phyloP scores from a whole-genome alignment of 2,113 vertebrate genomes.

The Sinocyclocheilus rhinocerous region DNA sequence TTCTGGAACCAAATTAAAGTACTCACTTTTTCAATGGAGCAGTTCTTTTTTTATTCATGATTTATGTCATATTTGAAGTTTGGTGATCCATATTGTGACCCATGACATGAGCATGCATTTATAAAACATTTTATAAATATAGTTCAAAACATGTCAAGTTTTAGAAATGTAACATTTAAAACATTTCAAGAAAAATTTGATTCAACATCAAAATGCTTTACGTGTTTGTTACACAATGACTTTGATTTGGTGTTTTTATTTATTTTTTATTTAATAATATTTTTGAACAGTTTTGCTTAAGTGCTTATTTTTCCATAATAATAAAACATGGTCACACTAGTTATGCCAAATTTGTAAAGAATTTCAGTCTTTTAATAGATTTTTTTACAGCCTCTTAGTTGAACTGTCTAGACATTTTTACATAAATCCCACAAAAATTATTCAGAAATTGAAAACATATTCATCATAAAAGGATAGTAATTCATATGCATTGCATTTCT shows the following conservation, averaged over 20 bases:
- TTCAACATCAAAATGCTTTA: background rate
- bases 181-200: background rate
- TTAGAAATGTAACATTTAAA: background rate
- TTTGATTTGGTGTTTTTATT: background rate
- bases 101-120: background rate
- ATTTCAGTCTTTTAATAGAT: background rate
- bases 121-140: background rate
- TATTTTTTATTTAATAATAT: background rate
- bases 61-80: background rate
- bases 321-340: background rate
- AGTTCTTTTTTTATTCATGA: background rate
- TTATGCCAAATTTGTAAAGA: background rate
- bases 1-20: constrained; percentile 28
- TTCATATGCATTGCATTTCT: background rate
- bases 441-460: background rate
- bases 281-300: background rate
- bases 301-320: background rate
- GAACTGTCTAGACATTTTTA: background rate
- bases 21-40: background rate
- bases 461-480: background rate
- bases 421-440: background rate
- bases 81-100: background rate
- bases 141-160: background rate
- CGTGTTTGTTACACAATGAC: background rate
- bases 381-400: background rate